These are phyloP conservation scores for Leptopilina syphax DNA, from an alignment of 2,888 invertebrate species.

Conservation along the genomic window DNA sequence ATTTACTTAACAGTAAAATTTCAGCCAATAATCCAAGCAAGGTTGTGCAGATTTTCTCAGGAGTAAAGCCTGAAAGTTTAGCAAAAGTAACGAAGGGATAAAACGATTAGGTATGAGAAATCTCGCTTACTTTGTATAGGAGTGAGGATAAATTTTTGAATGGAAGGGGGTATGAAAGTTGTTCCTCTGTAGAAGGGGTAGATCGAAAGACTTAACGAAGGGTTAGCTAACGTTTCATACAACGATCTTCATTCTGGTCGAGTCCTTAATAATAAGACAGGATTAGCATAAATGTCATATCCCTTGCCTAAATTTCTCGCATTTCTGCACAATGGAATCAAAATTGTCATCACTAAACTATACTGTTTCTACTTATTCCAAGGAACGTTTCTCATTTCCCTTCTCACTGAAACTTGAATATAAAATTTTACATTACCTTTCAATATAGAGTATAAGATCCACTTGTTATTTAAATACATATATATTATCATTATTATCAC, in stretches of 20 bases:
- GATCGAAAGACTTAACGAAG: slow-evolving; percentile 65
- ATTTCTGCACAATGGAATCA: slow-evolving; percentile 28
- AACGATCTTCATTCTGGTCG: slow-evolving; percentile 65
- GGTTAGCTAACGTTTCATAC: slow-evolving; percentile 66
- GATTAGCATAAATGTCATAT: slow-evolving; percentile 68
- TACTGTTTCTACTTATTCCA: not conserved
- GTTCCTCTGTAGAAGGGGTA: slow-evolving; percentile 43
- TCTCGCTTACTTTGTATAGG: slow-evolving; percentile 64
- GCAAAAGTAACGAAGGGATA: slow-evolving; percentile 60
- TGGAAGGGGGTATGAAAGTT: slow-evolving; percentile 43
- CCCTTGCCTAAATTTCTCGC: slow-evolving; percentile 33
- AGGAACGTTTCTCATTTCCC: not conserved
- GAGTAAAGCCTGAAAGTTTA: slow-evolving; percentile 44
- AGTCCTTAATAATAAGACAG: slow-evolving; percentile 72
- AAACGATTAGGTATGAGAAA: slow-evolving; percentile 74
- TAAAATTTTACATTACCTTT: no score
- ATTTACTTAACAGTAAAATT: not conserved
- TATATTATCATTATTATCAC: no score
- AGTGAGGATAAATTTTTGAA: slow-evolving; percentile 43
- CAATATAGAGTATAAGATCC: no score
- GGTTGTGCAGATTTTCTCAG: slow-evolving; percentile 63
- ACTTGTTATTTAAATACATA: no score
- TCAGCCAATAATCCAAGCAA: slow-evolving; percentile 48
- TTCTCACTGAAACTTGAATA: not conserved
- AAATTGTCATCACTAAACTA: slow-evolving; percentile 33